These are phyloP conservation scores for Phrynosoma blainvillii DNA, from an alignment of 2,113 vertebrate genomes.

Conservation along the genomic window DNA sequence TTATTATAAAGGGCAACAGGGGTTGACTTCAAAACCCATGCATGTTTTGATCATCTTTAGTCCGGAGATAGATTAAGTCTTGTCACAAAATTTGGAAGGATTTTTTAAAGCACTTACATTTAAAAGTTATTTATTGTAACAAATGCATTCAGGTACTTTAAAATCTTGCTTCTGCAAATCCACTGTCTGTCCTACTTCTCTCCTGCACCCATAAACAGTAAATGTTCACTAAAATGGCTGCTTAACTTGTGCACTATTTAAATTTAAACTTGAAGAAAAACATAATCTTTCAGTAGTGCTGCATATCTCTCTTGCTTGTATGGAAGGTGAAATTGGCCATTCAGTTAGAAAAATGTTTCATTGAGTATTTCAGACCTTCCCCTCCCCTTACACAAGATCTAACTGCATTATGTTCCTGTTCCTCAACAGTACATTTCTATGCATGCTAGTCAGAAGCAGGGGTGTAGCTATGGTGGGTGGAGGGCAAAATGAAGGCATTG, in stretches of 20 bases:
- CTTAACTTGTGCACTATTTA: constrained; percentile 8
- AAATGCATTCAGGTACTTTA: constrained; percentile 37
- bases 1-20: constrained; percentile 15
- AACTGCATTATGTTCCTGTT: background rate
- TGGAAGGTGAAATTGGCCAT: background rate
- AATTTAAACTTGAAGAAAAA: background rate
- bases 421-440: background rate
- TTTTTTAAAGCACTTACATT: constrained; percentile 22
- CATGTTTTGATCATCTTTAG: constrained; percentile 43
- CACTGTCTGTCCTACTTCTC: background rate
- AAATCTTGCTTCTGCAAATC: constrained; percentile 25
- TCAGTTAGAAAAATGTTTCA: background rate
- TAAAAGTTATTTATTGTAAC: constrained; percentile 26
- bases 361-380: background rate
- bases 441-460: background rate
- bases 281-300: background rate
- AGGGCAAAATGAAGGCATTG: too few species aligned
- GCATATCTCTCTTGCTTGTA: background rate
- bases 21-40: constrained; percentile 24
- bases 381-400: background rate
- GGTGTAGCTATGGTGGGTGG: too few species aligned
- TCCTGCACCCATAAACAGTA: constrained; percentile 22
- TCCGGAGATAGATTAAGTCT: constrained; percentile 20
- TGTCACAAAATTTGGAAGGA: constrained; percentile 30
- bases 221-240: constrained; percentile 28